Base-by-base conservation (phyloP, 2,113 vertebrate species). In the Pantherophis guttatus region DNA sequence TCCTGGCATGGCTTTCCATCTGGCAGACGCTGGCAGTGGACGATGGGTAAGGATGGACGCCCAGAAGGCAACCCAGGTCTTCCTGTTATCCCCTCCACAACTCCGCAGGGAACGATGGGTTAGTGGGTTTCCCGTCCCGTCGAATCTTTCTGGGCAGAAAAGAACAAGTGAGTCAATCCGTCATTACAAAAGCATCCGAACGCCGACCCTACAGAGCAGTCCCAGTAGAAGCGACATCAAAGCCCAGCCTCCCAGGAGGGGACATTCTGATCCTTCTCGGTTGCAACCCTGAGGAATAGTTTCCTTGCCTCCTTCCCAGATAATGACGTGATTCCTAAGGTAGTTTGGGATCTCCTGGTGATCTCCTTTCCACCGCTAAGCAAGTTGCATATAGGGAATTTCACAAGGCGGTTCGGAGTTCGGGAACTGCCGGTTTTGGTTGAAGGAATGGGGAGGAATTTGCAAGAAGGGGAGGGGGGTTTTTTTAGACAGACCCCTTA, bases 41-140 rank as follows among this genome's bases (percentile, higher is more conserved):
- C 70, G 91, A 93, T 0, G 97, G 98, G 98, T 99, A 95, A 98
- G 98, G 39, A 94, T 44, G 26, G 24, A 12, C 0, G 2, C 10
- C 5, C 2, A 3, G 17, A 55, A 62, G 9, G 1, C 62, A 29
- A n/a, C 29, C 62, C 0, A 0, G 33, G 23, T 26, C 10, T 11
- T n/a, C 26, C 10, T 1, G 3, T 65, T 65, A 26, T 13, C 26
- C 62, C 62, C 29, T 24, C 58, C 10, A 3, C 26, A 26, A 62
- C 8, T 3, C 9, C 3, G 1, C 1, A 26, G 59, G 59, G 24
- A 65, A 29, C 3, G 3, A 65, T 29, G 59, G 59, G 59, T 29
- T 12, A 11, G 1, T 11, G 10, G 26, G 59, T 62, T 62, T 59
- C 58, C 15, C 23, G 1, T 65, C 62, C 62, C 26, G 0, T 33